Evolutionary conservation across 2,113 vertebrate genomes (phyloP), one percentile per base, ranked within the genome.

Genomic region (Phoenicopterus ruber): DNA sequence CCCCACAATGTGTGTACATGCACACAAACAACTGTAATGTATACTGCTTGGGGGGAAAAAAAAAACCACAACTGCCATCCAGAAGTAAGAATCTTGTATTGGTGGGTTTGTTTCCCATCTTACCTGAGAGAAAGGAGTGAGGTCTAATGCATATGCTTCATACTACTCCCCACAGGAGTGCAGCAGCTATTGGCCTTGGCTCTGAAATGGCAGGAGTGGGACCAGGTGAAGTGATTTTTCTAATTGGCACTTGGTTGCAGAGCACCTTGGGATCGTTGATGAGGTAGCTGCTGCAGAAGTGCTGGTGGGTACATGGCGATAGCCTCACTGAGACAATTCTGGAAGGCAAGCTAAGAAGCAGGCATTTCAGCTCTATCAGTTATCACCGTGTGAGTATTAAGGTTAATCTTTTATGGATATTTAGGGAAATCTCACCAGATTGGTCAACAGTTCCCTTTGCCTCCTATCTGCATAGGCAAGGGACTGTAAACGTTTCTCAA

Each of bases 291-390:
- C 18, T 47, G 38, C 4, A 18, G 14, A 7, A 28, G 13, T 32
- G 32, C 8, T 55, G 49, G 10, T 44, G 49, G 7, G 5, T 46
- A 4, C 2, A 1, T 0, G 7, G 17, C 0, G 0, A 4, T 22
- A 31, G 14, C 10, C 29, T 72, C 18, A 4, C 17, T 42, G 25
- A n/a, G 36, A 19, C 5, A 2, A 0, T 79, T 61, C 67, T 66
- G 36, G 42, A 50, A 73, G 58, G 58, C 8, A n/a, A 66, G 29
- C 12, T 40, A 13, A 31, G 79, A 28, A 70, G 55, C 17, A 66
- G 25, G 6, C 7, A 7, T 49, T 69, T 52, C 15, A 67, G n/a
- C 46, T 77, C 13, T 59, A 6, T 2, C 2, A 4, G 29, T 25
- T 73, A 21, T 72, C 22, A 22, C 21, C 1, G 2, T 14, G 34